Conservation (phyloP, 2,113 vertebrate species). For the Nerophis lumbriciformis region DNA sequence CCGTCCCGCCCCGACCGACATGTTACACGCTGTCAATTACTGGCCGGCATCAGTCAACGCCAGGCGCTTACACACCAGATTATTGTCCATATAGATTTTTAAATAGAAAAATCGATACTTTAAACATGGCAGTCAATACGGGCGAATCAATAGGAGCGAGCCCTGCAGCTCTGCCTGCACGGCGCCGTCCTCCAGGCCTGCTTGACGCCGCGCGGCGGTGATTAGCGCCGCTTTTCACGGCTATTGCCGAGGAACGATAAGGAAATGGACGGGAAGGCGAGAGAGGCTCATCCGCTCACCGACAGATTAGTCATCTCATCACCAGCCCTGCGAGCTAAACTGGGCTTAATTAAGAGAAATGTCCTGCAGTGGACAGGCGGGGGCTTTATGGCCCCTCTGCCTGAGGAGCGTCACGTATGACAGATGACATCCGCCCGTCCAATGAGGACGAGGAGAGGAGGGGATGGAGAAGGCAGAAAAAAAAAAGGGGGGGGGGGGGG, state of each 20-base stretch:
- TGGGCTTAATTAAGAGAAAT: slow-evolving; percentile 68
- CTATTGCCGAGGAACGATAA: slow-evolving; percentile 2
- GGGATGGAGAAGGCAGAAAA: slow-evolving; percentile 3
- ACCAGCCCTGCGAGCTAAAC: slow-evolving; percentile 31
- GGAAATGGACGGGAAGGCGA: not conserved
- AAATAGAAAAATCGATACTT: slow-evolving; percentile 82
- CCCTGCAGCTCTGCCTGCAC: slow-evolving; percentile 14
- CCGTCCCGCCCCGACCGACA: slow-evolving; percentile 34
- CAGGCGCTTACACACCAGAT: slow-evolving; percentile 73
- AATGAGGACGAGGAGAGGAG: slow-evolving; percentile 38
- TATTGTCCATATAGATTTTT: slow-evolving; percentile 81
- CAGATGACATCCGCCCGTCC: slow-evolving; percentile 76
- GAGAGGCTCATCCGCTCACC: slow-evolving; percentile 23
- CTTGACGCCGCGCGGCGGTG: slow-evolving; percentile 22
- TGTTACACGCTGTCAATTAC: slow-evolving; percentile 73
- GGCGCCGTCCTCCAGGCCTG: slow-evolving; percentile 33
- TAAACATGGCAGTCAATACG: slow-evolving; percentile 79
- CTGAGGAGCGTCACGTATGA: slow-evolving; percentile 68
- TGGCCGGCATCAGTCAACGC: slow-evolving; percentile 63
- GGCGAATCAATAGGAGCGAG: slow-evolving; percentile 70
- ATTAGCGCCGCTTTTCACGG: slow-evolving; percentile 40
- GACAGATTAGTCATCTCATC: slow-evolving; percentile 35
- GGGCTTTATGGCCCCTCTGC: slow-evolving; percentile 66
- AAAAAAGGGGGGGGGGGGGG: not conserved
- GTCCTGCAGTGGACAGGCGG: slow-evolving; percentile 49